These are phyloP conservation scores for Chaetogeoica ovagalla DNA, from an alignment of 2,888 invertebrate genomes.

Conservation along the genomic window DNA sequence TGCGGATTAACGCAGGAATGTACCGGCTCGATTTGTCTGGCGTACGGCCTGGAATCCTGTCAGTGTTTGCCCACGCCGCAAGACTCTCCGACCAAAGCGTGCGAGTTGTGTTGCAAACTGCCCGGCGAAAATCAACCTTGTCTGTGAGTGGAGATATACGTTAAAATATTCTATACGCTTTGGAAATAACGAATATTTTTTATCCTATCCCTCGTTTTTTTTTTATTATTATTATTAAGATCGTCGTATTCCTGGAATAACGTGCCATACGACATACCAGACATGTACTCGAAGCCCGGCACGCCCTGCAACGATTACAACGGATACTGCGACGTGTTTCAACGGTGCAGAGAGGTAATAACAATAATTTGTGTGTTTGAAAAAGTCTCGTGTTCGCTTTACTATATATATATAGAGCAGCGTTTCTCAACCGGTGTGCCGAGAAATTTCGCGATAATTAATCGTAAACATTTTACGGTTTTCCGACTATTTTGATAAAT, in stretches of 20 bases:
- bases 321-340: slow-evolving; percentile 76
- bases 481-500: too few species aligned
- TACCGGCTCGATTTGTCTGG: slow-evolving; percentile 96
- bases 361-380: too few species aligned
- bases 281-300: slow-evolving; percentile 90
- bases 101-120: slow-evolving; percentile 88
- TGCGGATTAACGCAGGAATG: slow-evolving; percentile 70
- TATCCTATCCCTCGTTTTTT: neutral
- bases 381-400: too few species aligned
- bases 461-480: too few species aligned
- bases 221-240: slow-evolving; percentile 58
- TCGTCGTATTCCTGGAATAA: slow-evolving; percentile 91
- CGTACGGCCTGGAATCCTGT: slow-evolving; percentile 94
- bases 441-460: too few species aligned
- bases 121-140: slow-evolving; percentile 82
- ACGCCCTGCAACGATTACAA: slow-evolving; percentile 93
- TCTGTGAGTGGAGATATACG: slow-evolving; percentile 61
- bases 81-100: slow-evolving; percentile 82
- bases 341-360: slow-evolving; percentile 75
- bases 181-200: too few species aligned
- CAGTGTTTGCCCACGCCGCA: slow-evolving; percentile 81
- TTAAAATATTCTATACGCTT: too few species aligned
- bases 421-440: too few species aligned
- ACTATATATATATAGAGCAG: too few species aligned
- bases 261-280: slow-evolving; percentile 86